phyloP scores from a whole-genome alignment of 2,113 vertebrate species.

The Tachysurus vachellii region DNA sequence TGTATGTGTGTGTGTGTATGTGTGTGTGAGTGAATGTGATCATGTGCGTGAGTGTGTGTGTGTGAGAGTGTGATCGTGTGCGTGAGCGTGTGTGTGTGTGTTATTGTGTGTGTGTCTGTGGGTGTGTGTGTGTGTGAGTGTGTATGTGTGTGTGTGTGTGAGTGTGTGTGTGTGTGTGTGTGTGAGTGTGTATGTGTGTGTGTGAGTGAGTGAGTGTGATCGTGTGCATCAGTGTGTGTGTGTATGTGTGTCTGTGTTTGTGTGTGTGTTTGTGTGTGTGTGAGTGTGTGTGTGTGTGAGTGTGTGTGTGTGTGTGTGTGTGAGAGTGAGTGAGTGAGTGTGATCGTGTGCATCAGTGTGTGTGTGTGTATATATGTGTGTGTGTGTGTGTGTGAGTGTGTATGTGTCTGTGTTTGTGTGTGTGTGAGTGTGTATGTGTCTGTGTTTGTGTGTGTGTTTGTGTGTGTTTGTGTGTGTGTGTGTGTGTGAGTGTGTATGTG shows the following conservation, averaged over 20 bases:
- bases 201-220: too few species aligned
- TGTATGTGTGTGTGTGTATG: slow-evolving; percentile 40
- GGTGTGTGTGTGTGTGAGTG: slow-evolving; percentile 45
- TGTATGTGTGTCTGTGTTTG: slow-evolving; percentile 37
- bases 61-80: slow-evolving; percentile 66
- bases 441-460: slow-evolving; percentile 43
- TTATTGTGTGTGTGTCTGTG: slow-evolving; percentile 14
- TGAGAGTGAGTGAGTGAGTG: too few species aligned
- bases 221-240: too few species aligned
- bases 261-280: slow-evolving; percentile 45
- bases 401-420: slow-evolving; percentile 40
- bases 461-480: slow-evolving; percentile 26
- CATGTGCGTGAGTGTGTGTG: neutral
- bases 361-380: slow-evolving; percentile 23
- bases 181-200: slow-evolving; percentile 46
- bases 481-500: neutral
- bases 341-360: slow-evolving; percentile 64
- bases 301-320: slow-evolving; percentile 9
- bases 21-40: slow-evolving; percentile 24
- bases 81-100: slow-evolving; percentile 32
- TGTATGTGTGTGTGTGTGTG: slow-evolving; percentile 35
- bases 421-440: slow-evolving; percentile 41
- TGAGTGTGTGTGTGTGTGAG: slow-evolving; percentile 31
- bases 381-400: slow-evolving; percentile 46
- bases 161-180: slow-evolving; percentile 28